Base-by-base conservation (phyloP, 2,888 invertebrate species). In the Anticlea derivata region DNA sequence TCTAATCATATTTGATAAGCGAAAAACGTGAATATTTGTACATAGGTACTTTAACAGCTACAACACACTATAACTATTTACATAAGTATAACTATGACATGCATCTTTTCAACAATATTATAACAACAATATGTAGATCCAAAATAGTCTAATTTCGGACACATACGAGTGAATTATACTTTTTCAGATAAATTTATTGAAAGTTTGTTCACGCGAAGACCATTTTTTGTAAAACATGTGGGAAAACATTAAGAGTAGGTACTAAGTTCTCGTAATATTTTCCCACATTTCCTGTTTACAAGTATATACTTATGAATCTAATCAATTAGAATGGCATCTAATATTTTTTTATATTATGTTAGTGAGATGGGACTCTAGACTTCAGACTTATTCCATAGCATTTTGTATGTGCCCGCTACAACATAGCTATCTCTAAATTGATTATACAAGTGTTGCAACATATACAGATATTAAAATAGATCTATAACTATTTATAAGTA, bases 11-110 rank as follows among this genome's bases (percentile, higher is more conserved):
- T 56, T 44, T 53, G 40, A 48, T 55, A 58, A 59, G 59, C 56
- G 52, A 44, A 61, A 55, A 57, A 52, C 45, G 29, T 50, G 50
- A 54, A 44, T 41, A 35, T 50, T 60, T 62, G 50, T 56, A 57
- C 58, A 63, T 50, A 53, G 46, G 45, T 50, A 50, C 39, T 47
- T 50, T 47, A 57, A 62, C 58, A 55, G 55, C 64, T 67, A 66
- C 55, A 59, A 63, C 56, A 60, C 53, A 61, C 50, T 65, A 66
- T 70, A 70, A 69, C 77, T 85, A 84, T 86, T 78, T 82, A 86
- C 85, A 85, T 73, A 78, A n/a, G n/a, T n/a, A n/a, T 69, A 76
- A 76, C 81, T 83, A 84, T 74, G 75, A 80, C 81, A 83, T 84
- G 78, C 75, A 74, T 50, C 43, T 71, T 76, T 70, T 75, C 62